Evolutionary conservation across 2,113 vertebrate species (phyloP).

Genomic region (Corvus hawaiiensis): DNA sequence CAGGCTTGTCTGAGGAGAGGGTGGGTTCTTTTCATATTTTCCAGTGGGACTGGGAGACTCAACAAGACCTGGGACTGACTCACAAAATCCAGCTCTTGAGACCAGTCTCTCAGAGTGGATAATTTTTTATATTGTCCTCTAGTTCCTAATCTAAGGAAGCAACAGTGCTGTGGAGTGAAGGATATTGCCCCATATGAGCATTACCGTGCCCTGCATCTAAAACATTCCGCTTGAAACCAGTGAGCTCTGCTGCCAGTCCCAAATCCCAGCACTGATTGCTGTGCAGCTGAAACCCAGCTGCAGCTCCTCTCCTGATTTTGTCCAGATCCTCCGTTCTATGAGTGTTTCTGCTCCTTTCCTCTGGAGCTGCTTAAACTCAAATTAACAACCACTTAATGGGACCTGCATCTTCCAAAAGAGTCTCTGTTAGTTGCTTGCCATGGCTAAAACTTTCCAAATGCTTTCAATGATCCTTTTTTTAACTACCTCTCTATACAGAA

Average conservation of each 20-base stretch:
- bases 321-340: neutral
- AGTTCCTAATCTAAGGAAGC: neutral
- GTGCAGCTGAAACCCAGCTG: neutral
- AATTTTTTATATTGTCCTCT: neutral
- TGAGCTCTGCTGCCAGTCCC: neutral
- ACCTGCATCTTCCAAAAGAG: neutral
- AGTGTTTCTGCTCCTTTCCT: neutral
- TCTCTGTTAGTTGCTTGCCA: neutral
- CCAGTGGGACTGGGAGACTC: neutral
- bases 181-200: neutral
- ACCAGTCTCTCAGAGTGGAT: neutral
- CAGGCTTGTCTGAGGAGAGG: neutral
- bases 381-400: neutral
- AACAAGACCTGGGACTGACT: neutral
- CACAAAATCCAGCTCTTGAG: neutral
- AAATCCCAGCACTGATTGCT: neutral
- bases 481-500: neutral
- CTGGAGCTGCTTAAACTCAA: neutral
- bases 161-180: fast-evolving
- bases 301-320: neutral
- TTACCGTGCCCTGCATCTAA: neutral
- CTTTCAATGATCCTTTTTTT: neutral
- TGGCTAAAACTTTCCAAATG: neutral
- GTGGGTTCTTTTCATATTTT: neutral
- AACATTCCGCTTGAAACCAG: neutral